A percentile compares a stretch with the other conserved stretches of the same genome.
phyloP scores from a whole-genome alignment of 2,888 invertebrate genomes.

The Dysmachus trigonus region DNA sequence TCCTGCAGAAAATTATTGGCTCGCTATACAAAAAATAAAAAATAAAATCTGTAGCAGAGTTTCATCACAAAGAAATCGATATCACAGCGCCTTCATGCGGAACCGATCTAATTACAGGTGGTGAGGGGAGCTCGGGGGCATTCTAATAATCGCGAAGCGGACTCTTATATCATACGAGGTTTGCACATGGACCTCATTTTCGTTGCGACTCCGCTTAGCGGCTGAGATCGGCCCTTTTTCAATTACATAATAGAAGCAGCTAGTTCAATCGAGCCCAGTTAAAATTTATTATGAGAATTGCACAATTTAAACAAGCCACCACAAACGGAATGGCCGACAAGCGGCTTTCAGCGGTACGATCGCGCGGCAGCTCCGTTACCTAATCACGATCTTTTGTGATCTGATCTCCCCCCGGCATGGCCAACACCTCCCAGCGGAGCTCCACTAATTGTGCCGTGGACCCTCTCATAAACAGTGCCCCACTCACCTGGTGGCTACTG shows the following conservation, averaged over 20 bases:
- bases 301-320: slow-evolving; percentile 19
- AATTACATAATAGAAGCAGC: slow-evolving; percentile 29
- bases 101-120: slow-evolving; percentile 9
- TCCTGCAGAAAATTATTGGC: slow-evolving; percentile 25
- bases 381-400: slow-evolving; percentile 11
- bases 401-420: too few relatives aligned
- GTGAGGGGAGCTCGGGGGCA: background rate
- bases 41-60: slow-evolving; percentile 1
- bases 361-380: slow-evolving; percentile 16
- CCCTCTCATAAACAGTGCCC: background rate
- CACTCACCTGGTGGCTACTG: slow-evolving; percentile 21
- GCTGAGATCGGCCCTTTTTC: slow-evolving; percentile 7
- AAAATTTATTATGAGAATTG: slow-evolving; percentile 33
- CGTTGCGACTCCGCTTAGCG: background rate
- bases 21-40: background rate
- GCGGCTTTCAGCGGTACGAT: background rate
- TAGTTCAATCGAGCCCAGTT: slow-evolving; percentile 14
- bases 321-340: background rate
- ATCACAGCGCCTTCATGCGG: slow-evolving; percentile 28
- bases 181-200: background rate
- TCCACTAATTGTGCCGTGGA: background rate
- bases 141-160: background rate
- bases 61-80: slow-evolving; percentile 29
- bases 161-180: slow-evolving; percentile 6
- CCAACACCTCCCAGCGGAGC: slow-evolving; percentile 18